A percentile compares a stretch with the other conserved stretches of the same genome.
Evolutionary conservation across 2,797 vertebrate species (phyloP).

Genomic region (Gymnothorax reevesii): DNA sequence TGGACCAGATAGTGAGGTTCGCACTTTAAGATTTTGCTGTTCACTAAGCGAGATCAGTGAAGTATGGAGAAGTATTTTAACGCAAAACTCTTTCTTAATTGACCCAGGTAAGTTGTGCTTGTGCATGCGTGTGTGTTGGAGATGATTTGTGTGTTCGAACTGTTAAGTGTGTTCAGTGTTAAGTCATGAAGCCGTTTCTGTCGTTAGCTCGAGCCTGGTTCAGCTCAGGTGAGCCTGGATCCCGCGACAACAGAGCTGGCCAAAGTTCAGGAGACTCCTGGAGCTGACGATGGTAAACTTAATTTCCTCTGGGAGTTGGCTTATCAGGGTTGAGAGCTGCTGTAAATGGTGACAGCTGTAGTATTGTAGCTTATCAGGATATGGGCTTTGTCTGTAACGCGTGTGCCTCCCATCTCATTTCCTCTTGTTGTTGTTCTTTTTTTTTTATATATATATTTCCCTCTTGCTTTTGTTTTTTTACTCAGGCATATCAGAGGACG

Average conservation of each 20-base stretch:
- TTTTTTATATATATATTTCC: not conserved
- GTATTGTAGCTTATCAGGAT: not conserved
- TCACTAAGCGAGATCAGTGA: too few relatives aligned
- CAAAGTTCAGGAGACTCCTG: slow-evolving; percentile 41
- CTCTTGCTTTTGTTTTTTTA: slow-evolving; percentile 33
- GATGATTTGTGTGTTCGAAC: not conserved
- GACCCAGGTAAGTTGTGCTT: not conserved
- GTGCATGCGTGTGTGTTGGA: not conserved
- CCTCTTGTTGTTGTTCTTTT: not conserved
- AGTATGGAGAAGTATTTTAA: too few relatives aligned
- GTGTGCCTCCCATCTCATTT: slow-evolving; percentile 5
- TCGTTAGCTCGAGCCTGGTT: slow-evolving; percentile 51
- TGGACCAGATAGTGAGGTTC: too few relatives aligned
- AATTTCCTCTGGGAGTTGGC: not conserved
- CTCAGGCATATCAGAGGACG: slow-evolving; percentile 73
- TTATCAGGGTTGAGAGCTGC: not conserved
- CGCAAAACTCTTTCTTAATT: too few relatives aligned
- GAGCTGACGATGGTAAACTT: slow-evolving; percentile 63
- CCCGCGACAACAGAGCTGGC: slow-evolving; percentile 40
- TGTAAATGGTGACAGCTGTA: not conserved
- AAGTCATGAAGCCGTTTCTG: slow-evolving; percentile 25
- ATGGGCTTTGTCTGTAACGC: slow-evolving; percentile 14
- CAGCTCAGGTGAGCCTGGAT: slow-evolving; percentile 58
- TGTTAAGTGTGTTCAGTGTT: not conserved
- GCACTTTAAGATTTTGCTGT: too few relatives aligned